phyloP scores from a whole-genome alignment of 2,113 vertebrate species.

The Tinamus guttatus region DNA sequence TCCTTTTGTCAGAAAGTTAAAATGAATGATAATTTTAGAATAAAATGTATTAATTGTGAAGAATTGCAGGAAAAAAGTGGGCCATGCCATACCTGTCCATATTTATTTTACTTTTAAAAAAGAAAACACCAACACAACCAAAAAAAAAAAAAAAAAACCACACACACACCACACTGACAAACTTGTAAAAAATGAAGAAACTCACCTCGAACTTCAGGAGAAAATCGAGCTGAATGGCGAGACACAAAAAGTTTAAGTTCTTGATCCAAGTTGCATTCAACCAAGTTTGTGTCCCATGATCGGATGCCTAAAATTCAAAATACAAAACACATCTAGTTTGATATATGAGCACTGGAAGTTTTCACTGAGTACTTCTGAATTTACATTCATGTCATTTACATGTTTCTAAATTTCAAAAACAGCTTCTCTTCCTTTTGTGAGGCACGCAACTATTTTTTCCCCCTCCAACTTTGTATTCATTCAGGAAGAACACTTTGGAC shows the following conservation, averaged over 20 bases:
- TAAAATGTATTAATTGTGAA: not conserved
- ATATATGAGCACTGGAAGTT: not conserved
- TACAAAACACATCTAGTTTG: not conserved
- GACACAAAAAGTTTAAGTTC: slow-evolving; percentile 98
- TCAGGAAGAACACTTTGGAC: not conserved
- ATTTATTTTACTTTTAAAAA: not conserved
- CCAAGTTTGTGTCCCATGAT: slow-evolving; percentile 95
- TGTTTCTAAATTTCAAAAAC: not conserved
- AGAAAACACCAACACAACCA: too few species aligned
- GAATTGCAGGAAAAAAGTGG: not conserved
- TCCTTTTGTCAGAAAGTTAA: not conserved
- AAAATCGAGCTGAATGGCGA: slow-evolving; percentile 96
- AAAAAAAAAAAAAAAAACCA: too few species aligned
- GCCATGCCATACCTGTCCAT: not conserved
- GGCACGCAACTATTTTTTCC: not conserved
- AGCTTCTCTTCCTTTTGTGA: not conserved
- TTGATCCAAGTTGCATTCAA: slow-evolving; percentile 97
- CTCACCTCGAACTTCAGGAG: slow-evolving; percentile 95
- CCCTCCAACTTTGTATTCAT: not conserved
- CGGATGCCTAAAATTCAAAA: slow-evolving; percentile 88
- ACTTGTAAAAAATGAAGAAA: not conserved
- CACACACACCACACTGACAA: too few species aligned
- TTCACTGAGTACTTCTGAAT: not conserved
- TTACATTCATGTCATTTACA: not conserved
- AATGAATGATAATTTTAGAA: not conserved